Percentiles rank a stretch among this genome's conserved stretches.
These are phyloP conservation scores for Struthidea cinerea DNA, from an alignment of 2,113 vertebrate genomes.

Conservation along the genomic window DNA sequence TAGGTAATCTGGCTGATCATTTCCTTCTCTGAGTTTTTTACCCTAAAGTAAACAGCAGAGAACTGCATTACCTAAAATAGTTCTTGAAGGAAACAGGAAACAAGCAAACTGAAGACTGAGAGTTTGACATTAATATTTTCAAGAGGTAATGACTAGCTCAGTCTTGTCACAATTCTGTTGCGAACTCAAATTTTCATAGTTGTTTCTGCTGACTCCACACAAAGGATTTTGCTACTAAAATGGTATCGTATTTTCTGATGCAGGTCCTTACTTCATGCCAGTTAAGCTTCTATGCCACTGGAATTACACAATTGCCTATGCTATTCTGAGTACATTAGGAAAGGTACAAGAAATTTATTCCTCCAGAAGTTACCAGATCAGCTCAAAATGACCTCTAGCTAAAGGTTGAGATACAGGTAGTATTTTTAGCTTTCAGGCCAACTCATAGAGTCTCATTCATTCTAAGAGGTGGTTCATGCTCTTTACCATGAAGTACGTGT, in stretches of 20 bases:
- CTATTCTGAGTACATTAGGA: background rate
- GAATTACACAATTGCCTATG: background rate
- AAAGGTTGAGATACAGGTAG: background rate
- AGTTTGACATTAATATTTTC: background rate
- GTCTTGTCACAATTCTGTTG: background rate
- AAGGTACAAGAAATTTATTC: background rate
- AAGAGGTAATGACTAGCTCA: background rate
- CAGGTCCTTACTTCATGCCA: background rate
- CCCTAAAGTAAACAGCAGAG: background rate
- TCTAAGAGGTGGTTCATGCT: background rate
- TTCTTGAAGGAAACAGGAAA: background rate
- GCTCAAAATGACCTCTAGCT: background rate
- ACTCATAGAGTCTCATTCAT: background rate
- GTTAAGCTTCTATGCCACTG: background rate
- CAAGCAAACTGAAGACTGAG: background rate
- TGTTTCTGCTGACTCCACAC: background rate
- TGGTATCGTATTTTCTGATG: background rate
- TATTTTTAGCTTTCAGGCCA: background rate
- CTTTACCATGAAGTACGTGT: background rate
- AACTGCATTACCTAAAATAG: background rate
- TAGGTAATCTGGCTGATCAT: background rate
- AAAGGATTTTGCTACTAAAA: background rate
- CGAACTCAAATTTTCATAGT: background rate
- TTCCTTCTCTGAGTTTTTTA: background rate
- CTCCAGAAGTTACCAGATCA: background rate